Base-by-base conservation (phyloP, 2,888 invertebrate genomes). In the Hemaris fuciformis region DNA sequence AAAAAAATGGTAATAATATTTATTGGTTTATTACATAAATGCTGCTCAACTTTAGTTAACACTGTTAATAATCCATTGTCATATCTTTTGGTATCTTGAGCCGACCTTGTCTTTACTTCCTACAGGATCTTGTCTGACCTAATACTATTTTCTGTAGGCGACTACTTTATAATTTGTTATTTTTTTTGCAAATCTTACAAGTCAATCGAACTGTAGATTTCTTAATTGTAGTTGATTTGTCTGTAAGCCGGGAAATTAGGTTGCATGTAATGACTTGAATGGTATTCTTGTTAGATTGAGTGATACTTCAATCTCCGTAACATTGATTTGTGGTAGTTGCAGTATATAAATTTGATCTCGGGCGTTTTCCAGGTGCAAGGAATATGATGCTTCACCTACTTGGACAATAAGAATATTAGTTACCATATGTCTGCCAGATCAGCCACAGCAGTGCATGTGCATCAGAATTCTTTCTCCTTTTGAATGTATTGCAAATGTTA, bases 371-470 rank as follows among this genome's bases (percentile, higher is more conserved):
- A 64, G 67, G 72, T 75, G 75, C 64, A 69, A 71, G 60, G 65
- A 71, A 62, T 71, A 53, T 64, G 61, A 66, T 67, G 66, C 68
- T 76, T 75, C 69, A 76, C 74, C 68, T 75, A 67, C 75, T 77
- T 76, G 79, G 86, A 87, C 88, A 88, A 85, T 87, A 88, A 84
- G 70, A 80, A 75, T 77, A 68, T 81, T 76, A 87, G 87, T 88
- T 90, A 88, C 89, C 89, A 88, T 69, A 76, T 69, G 65, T 76
- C 77, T 76, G 79, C 74, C 73, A 74, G 69, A 64, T 69, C 70
- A 71, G 74, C 74, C 77, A 75, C 76, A 75, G 71, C 73, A 70
- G 67, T 62, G 67, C 71, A 72, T 73, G 77, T 75, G 75, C 77
- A 74, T 74, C 75, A 72, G 64, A 68, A 68, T 70, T 73, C 27